Evolutionary conservation across 2,888 invertebrate species (phyloP).

Genomic region (Gymnosoma rotundatum): DNA sequence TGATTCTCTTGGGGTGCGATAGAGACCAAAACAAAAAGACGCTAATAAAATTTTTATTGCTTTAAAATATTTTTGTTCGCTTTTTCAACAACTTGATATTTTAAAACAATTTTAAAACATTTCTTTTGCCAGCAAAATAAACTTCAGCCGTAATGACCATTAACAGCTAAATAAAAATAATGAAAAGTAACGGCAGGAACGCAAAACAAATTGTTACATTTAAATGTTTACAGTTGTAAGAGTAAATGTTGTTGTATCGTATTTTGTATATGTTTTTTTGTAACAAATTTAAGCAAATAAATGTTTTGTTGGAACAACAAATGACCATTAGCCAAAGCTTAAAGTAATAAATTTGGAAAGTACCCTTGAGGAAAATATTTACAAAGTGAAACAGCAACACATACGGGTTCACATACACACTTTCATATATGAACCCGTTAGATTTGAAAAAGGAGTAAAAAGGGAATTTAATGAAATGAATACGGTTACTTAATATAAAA

Average conservation of each 20-base stretch:
- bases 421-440: slow-evolving; percentile 14
- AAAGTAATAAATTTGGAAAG: slow-evolving; percentile 79
- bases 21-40: neutral
- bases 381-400: slow-evolving; percentile 24
- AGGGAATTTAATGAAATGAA: slow-evolving; percentile 70
- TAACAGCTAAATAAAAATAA: slow-evolving; percentile 45
- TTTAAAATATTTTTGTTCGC: neutral
- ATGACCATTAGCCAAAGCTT: slow-evolving; percentile 72
- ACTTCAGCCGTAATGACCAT: slow-evolving; percentile 44
- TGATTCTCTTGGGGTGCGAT: neutral
- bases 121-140: slow-evolving; percentile 39
- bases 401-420: neutral
- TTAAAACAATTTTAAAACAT: slow-evolving; percentile 57
- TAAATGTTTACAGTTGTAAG: slow-evolving; percentile 24
- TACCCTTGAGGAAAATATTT: slow-evolving; percentile 80
- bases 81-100: slow-evolving; percentile 25
- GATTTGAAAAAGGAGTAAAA: neutral
- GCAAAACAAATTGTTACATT: slow-evolving; percentile 49
- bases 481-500: slow-evolving; percentile 58
- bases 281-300: slow-evolving; percentile 62
- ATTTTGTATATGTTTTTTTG: slow-evolving; percentile 35
- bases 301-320: slow-evolving; percentile 64
- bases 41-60: slow-evolving; percentile 52
- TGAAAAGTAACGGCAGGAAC: slow-evolving; percentile 19
- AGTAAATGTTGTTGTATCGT: slow-evolving; percentile 8